Evolutionary conservation across 2,888 invertebrate species (phyloP).

Genomic region (Leptinotarsa tumamoca): DNA sequence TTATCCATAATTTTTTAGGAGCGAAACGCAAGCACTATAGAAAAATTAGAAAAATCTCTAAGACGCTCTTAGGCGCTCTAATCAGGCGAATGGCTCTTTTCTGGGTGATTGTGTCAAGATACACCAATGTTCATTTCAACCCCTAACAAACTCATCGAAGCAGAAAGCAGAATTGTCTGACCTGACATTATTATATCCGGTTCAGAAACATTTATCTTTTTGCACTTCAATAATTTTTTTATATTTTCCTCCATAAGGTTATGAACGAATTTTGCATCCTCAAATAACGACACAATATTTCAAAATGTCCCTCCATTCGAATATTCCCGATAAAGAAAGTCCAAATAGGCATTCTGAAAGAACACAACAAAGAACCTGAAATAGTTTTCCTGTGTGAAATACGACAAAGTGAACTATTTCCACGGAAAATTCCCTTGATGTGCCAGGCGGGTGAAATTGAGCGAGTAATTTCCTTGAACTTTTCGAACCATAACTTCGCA

Average conservation of each 20-base stretch:
- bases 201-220: too few species aligned
- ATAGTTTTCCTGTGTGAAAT: slow-evolving; percentile 9
- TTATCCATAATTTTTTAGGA: too few species aligned
- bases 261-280: not conserved
- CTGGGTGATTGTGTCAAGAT: too few species aligned
- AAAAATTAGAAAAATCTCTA: too few species aligned
- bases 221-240: not conserved
- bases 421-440: slow-evolving; percentile 22
- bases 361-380: slow-evolving; percentile 1
- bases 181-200: too few species aligned
- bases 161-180: too few species aligned
- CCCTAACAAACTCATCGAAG: too few species aligned
- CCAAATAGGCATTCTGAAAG: not conserved
- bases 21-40: too few species aligned
- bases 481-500: slow-evolving; percentile 23
- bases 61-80: too few species aligned
- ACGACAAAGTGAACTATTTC: slow-evolving; percentile 25
- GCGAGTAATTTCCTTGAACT: slow-evolving; percentile 27
- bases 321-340: not conserved
- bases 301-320: not conserved
- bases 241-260: not conserved
- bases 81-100: too few species aligned
- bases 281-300: not conserved
- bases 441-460: slow-evolving; percentile 24
- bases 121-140: too few species aligned